Conservation (phyloP, 2,888 invertebrate genomes). For the Sisyra nigra region DNA sequence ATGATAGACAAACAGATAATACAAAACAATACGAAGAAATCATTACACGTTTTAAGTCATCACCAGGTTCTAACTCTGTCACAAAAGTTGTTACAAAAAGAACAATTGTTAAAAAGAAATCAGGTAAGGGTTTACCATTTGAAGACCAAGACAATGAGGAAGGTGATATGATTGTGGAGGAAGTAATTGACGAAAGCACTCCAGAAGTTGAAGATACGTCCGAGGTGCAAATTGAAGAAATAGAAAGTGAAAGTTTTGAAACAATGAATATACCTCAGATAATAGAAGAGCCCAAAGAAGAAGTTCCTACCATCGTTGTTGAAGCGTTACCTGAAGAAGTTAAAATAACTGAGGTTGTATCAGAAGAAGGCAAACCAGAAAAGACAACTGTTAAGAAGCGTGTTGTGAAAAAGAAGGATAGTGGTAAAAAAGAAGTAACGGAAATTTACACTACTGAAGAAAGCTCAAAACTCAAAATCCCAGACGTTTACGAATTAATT, state of each 20-base stretch:
- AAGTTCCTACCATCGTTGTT: constrained; percentile 12
- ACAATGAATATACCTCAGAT: neutral
- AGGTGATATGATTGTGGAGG: constrained; percentile 8
- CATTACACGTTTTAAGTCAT: constrained; percentile 37
- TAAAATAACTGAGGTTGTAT: constrained; percentile 14
- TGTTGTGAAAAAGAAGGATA: constrained; percentile 17
- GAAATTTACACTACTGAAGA: constrained; percentile 8
- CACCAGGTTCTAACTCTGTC: constrained; percentile 33
- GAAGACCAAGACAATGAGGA: constrained; percentile 15
- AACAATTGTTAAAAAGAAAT: constrained; percentile 7
- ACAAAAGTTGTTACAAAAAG: constrained; percentile 34
- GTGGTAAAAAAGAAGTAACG: constrained; percentile 8
- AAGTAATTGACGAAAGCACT: constrained; percentile 12
- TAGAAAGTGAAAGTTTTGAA: neutral
- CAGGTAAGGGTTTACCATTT: constrained; percentile 12
- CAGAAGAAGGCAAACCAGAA: constrained; percentile 16
- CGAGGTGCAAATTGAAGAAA: constrained; percentile 16
- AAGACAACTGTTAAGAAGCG: constrained; percentile 16
- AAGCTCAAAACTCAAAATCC: constrained; percentile 10
- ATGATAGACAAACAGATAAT: constrained; percentile 10
- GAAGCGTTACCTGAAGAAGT: constrained; percentile 17
- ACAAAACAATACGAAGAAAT: constrained; percentile 37
- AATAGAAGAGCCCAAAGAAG: constrained; percentile 14
- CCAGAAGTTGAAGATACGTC: constrained; percentile 8
- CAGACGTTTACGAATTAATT: constrained; percentile 10